Conservation (phyloP, 2,888 invertebrate genomes). For the Autographa pulchrina region DNA sequence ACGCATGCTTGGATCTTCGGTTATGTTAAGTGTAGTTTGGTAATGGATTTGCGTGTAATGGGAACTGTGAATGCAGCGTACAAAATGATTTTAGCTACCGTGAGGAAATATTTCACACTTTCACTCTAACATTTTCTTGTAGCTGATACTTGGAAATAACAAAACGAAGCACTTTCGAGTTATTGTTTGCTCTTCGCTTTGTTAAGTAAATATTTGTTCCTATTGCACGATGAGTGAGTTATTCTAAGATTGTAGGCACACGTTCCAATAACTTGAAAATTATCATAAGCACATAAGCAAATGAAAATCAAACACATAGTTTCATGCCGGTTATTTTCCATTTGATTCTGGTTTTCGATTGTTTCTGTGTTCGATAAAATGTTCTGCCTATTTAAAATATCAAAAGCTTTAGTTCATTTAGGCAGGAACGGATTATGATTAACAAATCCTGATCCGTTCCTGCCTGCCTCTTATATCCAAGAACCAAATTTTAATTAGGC, state of each 20-base stretch:
- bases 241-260: not conserved
- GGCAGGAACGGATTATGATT: too few species aligned
- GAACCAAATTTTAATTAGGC: too few species aligned
- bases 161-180: not conserved
- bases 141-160: not conserved
- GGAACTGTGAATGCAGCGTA: conserved; percentile 22
- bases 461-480: too few species aligned
- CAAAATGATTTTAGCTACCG: conserved; percentile 5
- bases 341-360: too few species aligned
- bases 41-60: conserved; percentile 38
- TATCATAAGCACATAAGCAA: not conserved
- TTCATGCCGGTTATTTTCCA: too few species aligned
- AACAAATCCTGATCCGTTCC: too few species aligned
- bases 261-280: not conserved
- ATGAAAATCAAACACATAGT: not conserved
- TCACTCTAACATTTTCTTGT: not conserved
- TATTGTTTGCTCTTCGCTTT: not conserved
- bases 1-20: conserved; percentile 40
- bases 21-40: conserved; percentile 45
- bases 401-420: too few species aligned
- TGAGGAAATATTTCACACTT: conserved; percentile 5
- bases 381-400: too few species aligned
- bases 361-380: too few species aligned
- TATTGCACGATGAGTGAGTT: not conserved
- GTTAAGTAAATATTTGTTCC: not conserved